A percentile compares a stretch with the other conserved stretches of the same genome.
Conservation (phyloP, 2,888 invertebrate species). For the Protonemura montana region DNA sequence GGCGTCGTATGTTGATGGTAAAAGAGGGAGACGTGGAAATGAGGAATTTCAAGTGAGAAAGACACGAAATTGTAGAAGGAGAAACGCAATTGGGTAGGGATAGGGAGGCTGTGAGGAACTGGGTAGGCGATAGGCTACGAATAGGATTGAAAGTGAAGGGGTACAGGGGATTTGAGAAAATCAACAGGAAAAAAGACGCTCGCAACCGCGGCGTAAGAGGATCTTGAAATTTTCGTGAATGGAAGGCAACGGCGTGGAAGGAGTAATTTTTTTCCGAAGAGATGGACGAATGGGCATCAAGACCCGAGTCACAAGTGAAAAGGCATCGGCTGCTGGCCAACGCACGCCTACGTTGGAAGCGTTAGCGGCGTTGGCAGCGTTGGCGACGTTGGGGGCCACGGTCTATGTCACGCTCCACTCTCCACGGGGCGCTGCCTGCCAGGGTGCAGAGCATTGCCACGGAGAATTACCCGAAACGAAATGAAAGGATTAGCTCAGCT, state of each 20-base stretch:
- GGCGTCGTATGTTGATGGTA: conserved; percentile 39
- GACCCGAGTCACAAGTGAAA: not conserved
- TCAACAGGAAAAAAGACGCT: conserved; percentile 41
- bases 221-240: conserved; percentile 38
- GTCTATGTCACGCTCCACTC: not conserved
- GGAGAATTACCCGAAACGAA: conserved; percentile 14
- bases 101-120: not conserved
- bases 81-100: conserved; percentile 33
- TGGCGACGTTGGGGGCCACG: not conserved
- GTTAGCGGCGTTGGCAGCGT: not conserved
- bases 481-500: conserved; percentile 22
- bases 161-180: conserved; percentile 34
- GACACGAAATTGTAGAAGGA: conserved; percentile 26
- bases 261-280: conserved; percentile 32
- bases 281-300: conserved; percentile 4
- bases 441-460: not conserved
- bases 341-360: not conserved
- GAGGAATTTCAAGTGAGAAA: conserved; percentile 43
- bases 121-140: not conserved
- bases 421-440: not conserved
- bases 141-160: conserved; percentile 38
- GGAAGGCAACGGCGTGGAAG: conserved; percentile 37
- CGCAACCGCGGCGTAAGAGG: conserved; percentile 27
- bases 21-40: conserved; percentile 37
- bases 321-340: not conserved